Base-by-base conservation (phyloP, 2,797 vertebrate genomes). In the Poliocrania exsul region DNA sequence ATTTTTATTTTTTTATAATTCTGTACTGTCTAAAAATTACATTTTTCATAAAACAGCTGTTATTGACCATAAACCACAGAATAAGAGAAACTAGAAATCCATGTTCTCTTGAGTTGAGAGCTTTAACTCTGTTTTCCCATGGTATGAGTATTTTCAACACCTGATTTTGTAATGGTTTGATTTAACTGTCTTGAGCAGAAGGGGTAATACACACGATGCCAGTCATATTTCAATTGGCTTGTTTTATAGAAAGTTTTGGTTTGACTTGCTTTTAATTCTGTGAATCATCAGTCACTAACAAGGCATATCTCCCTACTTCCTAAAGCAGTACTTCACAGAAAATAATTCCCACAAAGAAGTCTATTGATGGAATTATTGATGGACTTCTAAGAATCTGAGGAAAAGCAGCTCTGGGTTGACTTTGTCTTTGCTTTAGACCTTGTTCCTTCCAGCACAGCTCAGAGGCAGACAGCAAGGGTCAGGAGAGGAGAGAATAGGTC, bases 251-350 rank as follows among this genome's bases (percentile, higher is more conserved):
- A 4, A 26, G 47, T 86, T 74, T 57, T 65, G 11, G 29, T 12
- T 72, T 54, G 6, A 71, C 28, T 81, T 94, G 8, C 2, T 66
- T 79, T 86, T 92, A 61, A 49, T 84, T 86, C 70, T 81, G 47
- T 71, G 61, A 90, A 58, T 78, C 10, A 9, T 26, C 81, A 53
- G 29, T 78, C 61, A 64, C 19, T 54, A 50, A 46, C 31, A 28
- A 54, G 20, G 25, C 35, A 71, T 2, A 6, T 70, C 23, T 82
- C 37, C 14, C 25, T 81, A 12, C 20, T 81, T 77, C 28, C 16
- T 65, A 7, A 73, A 49, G 42, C 10, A 42, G 53, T 81, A 79
- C 14, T 85, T 88, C 44, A 51, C 6, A 14, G 38, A 19, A 20
- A 54, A 13, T n/a, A 56, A 26, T 44, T 89, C 86, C 49, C 35